phyloP scores from a whole-genome alignment of 2,113 vertebrate species.

The Pedetes capensis region DNA sequence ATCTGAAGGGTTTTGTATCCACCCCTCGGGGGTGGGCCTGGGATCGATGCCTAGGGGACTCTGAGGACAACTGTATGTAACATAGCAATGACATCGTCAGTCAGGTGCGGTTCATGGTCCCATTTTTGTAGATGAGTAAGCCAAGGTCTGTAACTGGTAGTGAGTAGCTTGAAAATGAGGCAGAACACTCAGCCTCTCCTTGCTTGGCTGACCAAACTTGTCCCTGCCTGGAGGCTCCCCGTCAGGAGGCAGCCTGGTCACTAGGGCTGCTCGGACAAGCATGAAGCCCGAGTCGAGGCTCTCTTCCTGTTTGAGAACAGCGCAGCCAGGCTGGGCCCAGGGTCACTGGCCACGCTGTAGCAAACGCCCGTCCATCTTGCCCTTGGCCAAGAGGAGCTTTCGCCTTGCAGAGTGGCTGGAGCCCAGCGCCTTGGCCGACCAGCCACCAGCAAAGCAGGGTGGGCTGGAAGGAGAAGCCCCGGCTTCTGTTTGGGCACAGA shows the following conservation, averaged over 20 bases:
- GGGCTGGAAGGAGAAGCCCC: not conserved
- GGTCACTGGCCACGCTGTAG: not conserved
- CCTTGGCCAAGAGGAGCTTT: not conserved
- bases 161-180: not conserved
- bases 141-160: not conserved
- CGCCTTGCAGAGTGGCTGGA: not conserved
- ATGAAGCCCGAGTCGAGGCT: not conserved
- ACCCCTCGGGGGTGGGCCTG: not conserved
- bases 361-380: rapidly evolving
- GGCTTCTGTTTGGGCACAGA: not conserved
- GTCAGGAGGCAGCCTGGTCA: not conserved
- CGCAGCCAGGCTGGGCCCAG: not conserved
- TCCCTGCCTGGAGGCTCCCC: not conserved
- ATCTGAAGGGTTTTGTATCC: not conserved
- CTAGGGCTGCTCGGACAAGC: not conserved
- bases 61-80: not conserved
- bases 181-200: rapidly evolving
- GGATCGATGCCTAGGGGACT: too few species aligned
- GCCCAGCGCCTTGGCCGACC: not conserved
- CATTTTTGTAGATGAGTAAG: not conserved
- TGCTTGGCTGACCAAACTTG: not conserved
- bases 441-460: rapidly evolving
- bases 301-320: not conserved
- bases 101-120: not conserved
- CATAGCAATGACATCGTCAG: not conserved